Evolutionary conservation across 1,140 invertebrate genomes (phyloP), one percentile per base, ranked within the genome.

Genomic region (Andricus grossulariae): DNA sequence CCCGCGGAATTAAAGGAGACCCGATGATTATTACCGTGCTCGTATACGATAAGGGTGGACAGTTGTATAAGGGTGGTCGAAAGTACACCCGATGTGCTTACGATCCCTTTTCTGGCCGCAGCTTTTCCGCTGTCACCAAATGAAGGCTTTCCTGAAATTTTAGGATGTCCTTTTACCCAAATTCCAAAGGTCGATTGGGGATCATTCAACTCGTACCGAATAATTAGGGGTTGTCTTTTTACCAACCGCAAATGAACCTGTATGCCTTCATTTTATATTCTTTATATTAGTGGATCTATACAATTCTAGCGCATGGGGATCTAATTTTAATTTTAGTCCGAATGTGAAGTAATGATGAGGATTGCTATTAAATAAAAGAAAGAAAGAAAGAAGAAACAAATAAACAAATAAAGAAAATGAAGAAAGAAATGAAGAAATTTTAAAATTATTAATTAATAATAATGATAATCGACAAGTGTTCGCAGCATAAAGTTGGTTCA

Each of bases 1-100:
- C 81, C 80, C 72, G 70, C 74, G 77, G 79, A 86, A 86, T 87
- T 86, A 85, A 86, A 86, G 81, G 82, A 79, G 81, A 79, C 77
- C 75, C 76, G 71, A 77, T 79, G 82, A 87, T 86, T 83, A 87
- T 84, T 80, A 73, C 78, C 75, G 80, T 79, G 55, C 57, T 66
- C 57, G 57, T 66, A 66, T 66, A 32, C 21, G 57, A 66, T 66
- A 66, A 66, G 57, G 57, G 57, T 66, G 57, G 57, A 66, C 57
- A 66, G 57, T 66, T 66, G 57, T 66, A 66, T 66, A 66, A 66
- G 57, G 57, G 57, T 66, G 25, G 57, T 66, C 57, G 21, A 66
- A 66, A 66, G 25, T 66, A 66, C 57, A 66, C 25, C 21, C 57
- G 32, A 39, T 21, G 57, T 66, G 25, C 57, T 66, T 39, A 39